Base-by-base conservation (phyloP, 2,113 vertebrate genomes). In the Myotis lucifugus region DNA sequence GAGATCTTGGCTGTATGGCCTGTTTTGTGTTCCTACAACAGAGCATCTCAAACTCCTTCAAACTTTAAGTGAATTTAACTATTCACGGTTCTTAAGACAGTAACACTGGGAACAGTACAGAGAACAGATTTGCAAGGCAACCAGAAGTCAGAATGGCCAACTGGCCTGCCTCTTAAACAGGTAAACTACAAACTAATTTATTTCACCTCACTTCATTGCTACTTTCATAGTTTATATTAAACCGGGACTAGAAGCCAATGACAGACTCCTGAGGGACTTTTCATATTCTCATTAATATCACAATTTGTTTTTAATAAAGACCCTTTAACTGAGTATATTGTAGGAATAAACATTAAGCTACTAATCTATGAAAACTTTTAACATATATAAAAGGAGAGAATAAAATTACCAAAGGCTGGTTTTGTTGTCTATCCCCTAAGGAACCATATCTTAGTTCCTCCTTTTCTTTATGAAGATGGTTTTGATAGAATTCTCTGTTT, bases 51-150 rank as follows among this genome's bases (percentile, higher is more conserved):
- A 83, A 85, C 13, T 8, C 56, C 17, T 70, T 56, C 2, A 69
- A 88, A 82, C 37, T 93, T 93, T 59, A 76, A 59, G 48, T 73
- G n/a, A 64, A 88, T 76, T 95, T 94, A 93, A 88, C 77, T 79
- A 91, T 74, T 93, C n/a, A 90, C 64, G 11, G 46, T 52, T 94
- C 79, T 76, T 84, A 34, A 87, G 25, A 96, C 54, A 95, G 13
- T 88, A 67, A 70, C 42, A 90, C 37, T 93, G n/a, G 34, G 6
- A 86, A 94, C 14, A 64, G 19, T 54, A 77, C 1, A 91, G 29
- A 11, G 27, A 85, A 93, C n/a, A 95, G 29, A 29, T 21, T 42
- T 93, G 37, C 56, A 92, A 97, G 56, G 13, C 66, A 91, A 83
- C 61, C 56, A 83, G 29, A 82, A 94, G 40, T 90, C 69, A 48